phyloP scores from a whole-genome alignment of 2,113 vertebrate genomes.

The Probosciger aterrimus region DNA sequence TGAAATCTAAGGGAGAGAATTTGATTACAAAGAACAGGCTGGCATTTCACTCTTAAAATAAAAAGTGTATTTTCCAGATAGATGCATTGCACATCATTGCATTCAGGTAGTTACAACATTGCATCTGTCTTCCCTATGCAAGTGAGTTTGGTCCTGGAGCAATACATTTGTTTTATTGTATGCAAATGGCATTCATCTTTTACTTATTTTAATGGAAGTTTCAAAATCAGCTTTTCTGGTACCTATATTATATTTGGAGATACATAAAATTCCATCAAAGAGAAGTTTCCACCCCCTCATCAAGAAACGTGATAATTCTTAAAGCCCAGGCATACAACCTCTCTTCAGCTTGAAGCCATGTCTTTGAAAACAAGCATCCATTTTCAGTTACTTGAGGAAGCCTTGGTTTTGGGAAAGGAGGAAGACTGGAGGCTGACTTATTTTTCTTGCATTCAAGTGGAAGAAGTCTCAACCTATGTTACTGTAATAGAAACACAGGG shows the following conservation, averaged over 20 bases:
- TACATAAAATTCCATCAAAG: not conserved
- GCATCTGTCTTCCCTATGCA: not conserved
- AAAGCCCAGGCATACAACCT: not conserved
- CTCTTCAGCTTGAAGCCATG: not conserved
- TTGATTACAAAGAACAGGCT: not conserved
- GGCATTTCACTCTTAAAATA: not conserved
- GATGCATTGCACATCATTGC: not conserved
- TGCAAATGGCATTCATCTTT: not conserved
- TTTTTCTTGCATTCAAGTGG: not conserved
- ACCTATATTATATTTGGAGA: not conserved
- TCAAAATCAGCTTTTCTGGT: not conserved
- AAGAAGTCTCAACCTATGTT: not conserved
- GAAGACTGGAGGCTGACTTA: not conserved
- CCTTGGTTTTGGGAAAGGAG: not conserved
- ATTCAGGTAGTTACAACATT: not conserved
- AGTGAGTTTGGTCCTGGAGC: not conserved
- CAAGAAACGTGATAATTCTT: not conserved
- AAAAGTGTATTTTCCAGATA: not conserved
- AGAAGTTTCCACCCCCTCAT: not conserved
- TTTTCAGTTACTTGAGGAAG: not conserved
- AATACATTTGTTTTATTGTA: not conserved
- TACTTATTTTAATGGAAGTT: not conserved
- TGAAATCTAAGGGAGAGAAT: not conserved
- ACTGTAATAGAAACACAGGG: not conserved
- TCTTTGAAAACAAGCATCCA: not conserved